phyloP scores from a whole-genome alignment of 2,888 invertebrate species.

The Caenorhabditis drosophilae region DNA sequence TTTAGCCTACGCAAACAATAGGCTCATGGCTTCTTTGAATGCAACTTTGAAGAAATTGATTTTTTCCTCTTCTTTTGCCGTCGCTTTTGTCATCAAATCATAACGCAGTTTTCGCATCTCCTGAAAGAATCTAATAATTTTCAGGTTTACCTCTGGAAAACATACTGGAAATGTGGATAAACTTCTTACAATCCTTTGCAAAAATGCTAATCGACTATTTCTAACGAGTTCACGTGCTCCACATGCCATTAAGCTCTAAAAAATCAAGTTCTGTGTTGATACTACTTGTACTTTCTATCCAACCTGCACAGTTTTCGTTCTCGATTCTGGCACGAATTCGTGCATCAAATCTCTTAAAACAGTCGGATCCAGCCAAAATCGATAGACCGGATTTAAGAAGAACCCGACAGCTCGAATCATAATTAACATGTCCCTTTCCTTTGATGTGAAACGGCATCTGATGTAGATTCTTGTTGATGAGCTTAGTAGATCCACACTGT shows the following conservation, averaged over 20 bases:
- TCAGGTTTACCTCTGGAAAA: not conserved
- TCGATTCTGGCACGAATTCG: slow-evolving; percentile 60
- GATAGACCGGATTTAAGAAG: slow-evolving; percentile 66
- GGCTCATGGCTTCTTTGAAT: slow-evolving; percentile 56
- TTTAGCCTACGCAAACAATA: slow-evolving; percentile 61
- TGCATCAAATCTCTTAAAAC: slow-evolving; percentile 67
- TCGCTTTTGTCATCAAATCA: slow-evolving; percentile 42
- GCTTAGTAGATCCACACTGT: slow-evolving; percentile 55
- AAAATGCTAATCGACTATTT: slow-evolving; percentile 55
- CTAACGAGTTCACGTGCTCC: slow-evolving; percentile 62
- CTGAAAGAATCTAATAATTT: slow-evolving; percentile 26
- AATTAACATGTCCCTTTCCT: slow-evolving; percentile 61
- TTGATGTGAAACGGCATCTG: slow-evolving; percentile 50
- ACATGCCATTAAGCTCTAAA: slow-evolving; percentile 64
- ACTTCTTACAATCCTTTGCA: slow-evolving; percentile 62
- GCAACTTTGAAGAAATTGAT: slow-evolving; percentile 59
- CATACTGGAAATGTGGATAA: slow-evolving; percentile 50
- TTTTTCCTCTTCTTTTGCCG: slow-evolving; percentile 42
- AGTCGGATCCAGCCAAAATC: slow-evolving; percentile 66
- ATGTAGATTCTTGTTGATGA: slow-evolving; percentile 39
- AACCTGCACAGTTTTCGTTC: slow-evolving; percentile 51
- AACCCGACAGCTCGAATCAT: slow-evolving; percentile 66
- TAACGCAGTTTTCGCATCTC: slow-evolving; percentile 56
- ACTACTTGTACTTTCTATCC: too few relatives aligned
- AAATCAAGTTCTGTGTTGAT: slow-evolving; percentile 3